These are phyloP conservation scores for Notiomystis cincta DNA, from an alignment of 2,113 vertebrate species.

Conservation along the genomic window DNA sequence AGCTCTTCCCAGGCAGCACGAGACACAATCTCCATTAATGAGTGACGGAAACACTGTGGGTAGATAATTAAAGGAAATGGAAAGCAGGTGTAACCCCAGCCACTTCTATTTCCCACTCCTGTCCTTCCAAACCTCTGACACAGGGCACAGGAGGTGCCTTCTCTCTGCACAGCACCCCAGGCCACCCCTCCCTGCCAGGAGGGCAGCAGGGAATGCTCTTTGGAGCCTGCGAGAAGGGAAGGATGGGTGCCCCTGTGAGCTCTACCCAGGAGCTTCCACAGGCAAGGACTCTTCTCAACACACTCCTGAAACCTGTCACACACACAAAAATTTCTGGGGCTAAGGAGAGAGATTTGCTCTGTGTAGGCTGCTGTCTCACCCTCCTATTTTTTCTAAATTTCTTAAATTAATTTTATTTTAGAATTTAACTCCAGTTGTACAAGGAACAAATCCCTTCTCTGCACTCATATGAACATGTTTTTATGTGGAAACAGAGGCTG, in stretches of 20 bases:
- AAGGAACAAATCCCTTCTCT: background rate
- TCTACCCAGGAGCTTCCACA: background rate
- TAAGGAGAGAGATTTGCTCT: background rate
- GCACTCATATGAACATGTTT: background rate
- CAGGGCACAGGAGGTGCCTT: background rate
- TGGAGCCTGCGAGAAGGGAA: background rate
- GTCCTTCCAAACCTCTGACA: background rate
- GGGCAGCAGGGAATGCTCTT: background rate
- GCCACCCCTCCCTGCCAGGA: background rate
- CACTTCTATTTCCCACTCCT: background rate
- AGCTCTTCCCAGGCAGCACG: background rate
- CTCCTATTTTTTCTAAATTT: rapidly evolving
- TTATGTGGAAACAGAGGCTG: background rate
- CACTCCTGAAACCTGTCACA: background rate
- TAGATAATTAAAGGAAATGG: background rate
- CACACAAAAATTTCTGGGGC: background rate
- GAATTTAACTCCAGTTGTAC: background rate
- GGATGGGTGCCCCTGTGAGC: background rate
- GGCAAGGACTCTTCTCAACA: background rate
- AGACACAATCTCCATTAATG: background rate
- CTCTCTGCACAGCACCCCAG: background rate
- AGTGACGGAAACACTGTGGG: background rate
- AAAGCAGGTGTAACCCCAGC: background rate
- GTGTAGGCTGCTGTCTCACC: background rate
- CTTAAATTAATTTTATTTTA: background rate